Percentiles rank a stretch among this genome's conserved stretches.
Conservation (phyloP, 2,888 invertebrate species). For the Limnephilus auricula region DNA sequence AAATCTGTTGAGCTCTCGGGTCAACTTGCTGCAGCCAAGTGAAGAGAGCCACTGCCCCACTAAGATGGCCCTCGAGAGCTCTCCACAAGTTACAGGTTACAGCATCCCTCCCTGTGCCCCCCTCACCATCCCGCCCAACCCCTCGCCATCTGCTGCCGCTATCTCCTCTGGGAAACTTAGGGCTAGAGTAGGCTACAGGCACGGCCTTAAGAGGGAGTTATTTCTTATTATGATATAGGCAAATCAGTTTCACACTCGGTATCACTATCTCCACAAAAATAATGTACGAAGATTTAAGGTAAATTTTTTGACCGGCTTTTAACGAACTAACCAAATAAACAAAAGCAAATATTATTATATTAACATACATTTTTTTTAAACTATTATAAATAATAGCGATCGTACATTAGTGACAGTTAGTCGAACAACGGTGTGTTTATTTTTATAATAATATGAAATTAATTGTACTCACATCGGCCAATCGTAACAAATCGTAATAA, state of each 20-base stretch:
- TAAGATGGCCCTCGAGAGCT: constrained; percentile 57
- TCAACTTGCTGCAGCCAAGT: constrained; percentile 48
- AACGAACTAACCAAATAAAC: too few species aligned
- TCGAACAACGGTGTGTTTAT: too few species aligned
- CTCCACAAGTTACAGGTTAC: constrained; percentile 52
- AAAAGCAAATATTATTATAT: too few species aligned
- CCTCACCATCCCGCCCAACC: background rate
- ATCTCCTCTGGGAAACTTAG: background rate
- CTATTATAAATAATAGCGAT: too few species aligned
- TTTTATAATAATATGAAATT: too few species aligned
- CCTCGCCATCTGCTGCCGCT: background rate
- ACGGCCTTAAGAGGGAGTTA: background rate
- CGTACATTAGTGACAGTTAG: too few species aligned
- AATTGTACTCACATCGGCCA: too few species aligned
- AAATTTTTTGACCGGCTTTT: too few species aligned
- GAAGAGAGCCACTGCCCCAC: constrained; percentile 58
- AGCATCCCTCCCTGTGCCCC: constrained; percentile 11
- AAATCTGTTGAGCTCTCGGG: constrained; percentile 49
- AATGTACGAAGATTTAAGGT: background rate
- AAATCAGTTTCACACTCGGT: background rate
- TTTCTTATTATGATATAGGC: background rate
- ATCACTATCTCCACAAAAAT: background rate
- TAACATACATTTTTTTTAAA: too few species aligned
- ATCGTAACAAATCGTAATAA: too few species aligned
- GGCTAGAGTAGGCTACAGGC: background rate